Evolutionary conservation across 1,140 invertebrate genomes (phyloP).

Genomic region (Drosophila azteca): DNA sequence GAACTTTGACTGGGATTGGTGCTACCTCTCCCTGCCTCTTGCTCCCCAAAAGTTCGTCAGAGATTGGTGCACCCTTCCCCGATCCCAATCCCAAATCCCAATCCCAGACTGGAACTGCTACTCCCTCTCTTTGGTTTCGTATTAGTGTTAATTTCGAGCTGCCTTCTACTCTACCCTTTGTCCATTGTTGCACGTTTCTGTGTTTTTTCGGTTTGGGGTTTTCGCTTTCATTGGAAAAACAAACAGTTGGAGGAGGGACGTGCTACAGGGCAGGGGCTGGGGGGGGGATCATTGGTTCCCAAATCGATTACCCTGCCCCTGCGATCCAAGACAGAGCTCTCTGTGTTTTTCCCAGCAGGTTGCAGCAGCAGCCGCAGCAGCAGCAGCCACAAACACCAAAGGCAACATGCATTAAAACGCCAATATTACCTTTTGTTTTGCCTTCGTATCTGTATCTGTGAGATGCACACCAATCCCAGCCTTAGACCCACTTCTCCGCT

Average conservation of each 20-base stretch:
- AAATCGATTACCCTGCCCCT: constrained; percentile 66
- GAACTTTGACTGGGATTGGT: constrained; percentile 13
- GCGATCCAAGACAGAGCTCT: constrained; percentile 63
- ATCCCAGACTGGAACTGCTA: constrained; percentile 1
- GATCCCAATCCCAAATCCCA: too few species aligned
- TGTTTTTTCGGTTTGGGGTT: constrained; percentile 23
- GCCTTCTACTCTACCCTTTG: constrained; percentile 44
- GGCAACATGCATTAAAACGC: constrained; percentile 68
- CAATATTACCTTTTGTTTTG: constrained; percentile 60
- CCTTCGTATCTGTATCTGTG: constrained; percentile 50
- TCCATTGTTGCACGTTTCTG: constrained; percentile 65
- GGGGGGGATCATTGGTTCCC: constrained; percentile 40
- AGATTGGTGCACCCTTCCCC: too few species aligned
- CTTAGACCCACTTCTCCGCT: constrained; percentile 8
- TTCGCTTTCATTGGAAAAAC: constrained; percentile 66
- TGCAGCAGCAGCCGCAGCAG: constrained; percentile 43
- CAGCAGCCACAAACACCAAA: constrained; percentile 63
- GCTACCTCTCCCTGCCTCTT: not conserved
- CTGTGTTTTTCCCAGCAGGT: constrained; percentile 71
- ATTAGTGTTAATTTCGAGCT: constrained; percentile 74
- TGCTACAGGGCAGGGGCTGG: not conserved
- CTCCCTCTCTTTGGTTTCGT: constrained; percentile 39
- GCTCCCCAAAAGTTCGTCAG: too few species aligned
- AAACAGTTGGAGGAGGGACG: constrained; percentile 40
- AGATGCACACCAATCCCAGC: constrained; percentile 41